Evolutionary conservation across 1,140 invertebrate species (phyloP), one percentile per base, ranked within the genome.

Genomic region (Periplaneta americana): DNA sequence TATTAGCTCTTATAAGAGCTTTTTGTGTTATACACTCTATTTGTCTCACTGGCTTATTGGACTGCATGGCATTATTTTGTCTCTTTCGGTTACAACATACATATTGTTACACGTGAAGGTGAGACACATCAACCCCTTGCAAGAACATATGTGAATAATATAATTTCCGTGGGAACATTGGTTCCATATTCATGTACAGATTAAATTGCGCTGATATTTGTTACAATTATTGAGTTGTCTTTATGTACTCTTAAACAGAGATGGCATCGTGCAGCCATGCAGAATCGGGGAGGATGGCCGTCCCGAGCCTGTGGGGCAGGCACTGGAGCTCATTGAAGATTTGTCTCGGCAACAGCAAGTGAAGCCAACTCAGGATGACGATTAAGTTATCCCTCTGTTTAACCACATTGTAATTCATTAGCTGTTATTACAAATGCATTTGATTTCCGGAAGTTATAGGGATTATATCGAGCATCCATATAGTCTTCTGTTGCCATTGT

Each of bases 221-320:
- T 76, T 76, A 22, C n/a, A n/a, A n/a, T 48, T 48, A 48, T 5
- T 48, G 17, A 48, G 17, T 48, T 3, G 11, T 48, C 2, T 48
- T 66, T 66, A 11, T 15, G 11, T n/a, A 11, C 2, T 36, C 37
- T 74, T 80, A 32, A 48, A 48, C 83, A 94, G 93, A 82, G 87
- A 92, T 79, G 97, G 97, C 17, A 87, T 98, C 0, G 93, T 99
- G 36, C 93, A 96, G 86, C 98, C 98, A 15, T 97, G 96, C 85
- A 91, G 92, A 74, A 92, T 99, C 22, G 97, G 96, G 4, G 91
- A 93, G 39, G 97, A 99, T 89, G 98, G 98, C 0, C 93, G 93
- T 83, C 97, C 97, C n/a, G 90, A 94, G 82, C 93, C 97, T 0
- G 90, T 99, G 22, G 94, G 95, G 80, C 97, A 99, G 87, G 93